phyloP scores from a whole-genome alignment of 2,797 vertebrate species.

The Schizopygopsis pylzovi region DNA sequence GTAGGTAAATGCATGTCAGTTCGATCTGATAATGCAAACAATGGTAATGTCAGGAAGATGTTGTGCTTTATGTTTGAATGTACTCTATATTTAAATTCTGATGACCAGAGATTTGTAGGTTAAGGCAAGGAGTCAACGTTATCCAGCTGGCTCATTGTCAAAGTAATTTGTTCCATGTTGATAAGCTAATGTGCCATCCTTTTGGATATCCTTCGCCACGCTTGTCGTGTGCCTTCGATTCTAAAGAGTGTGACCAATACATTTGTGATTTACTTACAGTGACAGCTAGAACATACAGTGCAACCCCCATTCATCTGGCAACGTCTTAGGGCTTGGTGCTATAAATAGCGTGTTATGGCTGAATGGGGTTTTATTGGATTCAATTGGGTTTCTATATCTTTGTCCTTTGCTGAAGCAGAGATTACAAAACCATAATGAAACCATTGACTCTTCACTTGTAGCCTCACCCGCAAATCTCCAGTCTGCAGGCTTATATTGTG shows the following conservation, averaged over 20 bases:
- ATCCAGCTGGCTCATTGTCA: constrained; percentile 42
- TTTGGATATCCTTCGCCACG: constrained; percentile 49
- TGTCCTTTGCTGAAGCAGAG: constrained; percentile 29
- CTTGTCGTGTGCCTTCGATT: constrained; percentile 45
- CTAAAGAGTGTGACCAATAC: constrained; percentile 46
- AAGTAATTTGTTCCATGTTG: constrained; percentile 42
- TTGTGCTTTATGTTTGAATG: not conserved
- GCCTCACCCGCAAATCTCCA: constrained; percentile 15
- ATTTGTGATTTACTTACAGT: constrained; percentile 53
- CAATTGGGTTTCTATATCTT: constrained; percentile 36
- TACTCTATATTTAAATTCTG: not conserved
- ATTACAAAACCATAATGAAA: constrained; percentile 40
- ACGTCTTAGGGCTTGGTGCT: constrained; percentile 34
- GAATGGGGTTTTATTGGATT: constrained; percentile 42
- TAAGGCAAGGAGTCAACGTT: not conserved
- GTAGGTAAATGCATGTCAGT: not conserved
- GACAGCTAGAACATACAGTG: constrained; percentile 49
- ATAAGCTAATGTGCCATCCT: constrained; percentile 44
- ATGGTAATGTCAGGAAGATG: not conserved
- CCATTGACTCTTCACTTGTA: constrained; percentile 36
- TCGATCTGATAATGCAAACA: not conserved
- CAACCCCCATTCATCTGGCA: constrained; percentile 10
- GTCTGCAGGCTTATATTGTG: constrained; percentile 9
- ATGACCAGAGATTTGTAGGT: constrained; percentile 14
- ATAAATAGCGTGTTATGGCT: constrained; percentile 31